A percentile compares a stretch with the other conserved stretches of the same genome.
Evolutionary conservation across 2,888 invertebrate genomes (phyloP).

Genomic region (Drosophila nr. perissopoda): DNA sequence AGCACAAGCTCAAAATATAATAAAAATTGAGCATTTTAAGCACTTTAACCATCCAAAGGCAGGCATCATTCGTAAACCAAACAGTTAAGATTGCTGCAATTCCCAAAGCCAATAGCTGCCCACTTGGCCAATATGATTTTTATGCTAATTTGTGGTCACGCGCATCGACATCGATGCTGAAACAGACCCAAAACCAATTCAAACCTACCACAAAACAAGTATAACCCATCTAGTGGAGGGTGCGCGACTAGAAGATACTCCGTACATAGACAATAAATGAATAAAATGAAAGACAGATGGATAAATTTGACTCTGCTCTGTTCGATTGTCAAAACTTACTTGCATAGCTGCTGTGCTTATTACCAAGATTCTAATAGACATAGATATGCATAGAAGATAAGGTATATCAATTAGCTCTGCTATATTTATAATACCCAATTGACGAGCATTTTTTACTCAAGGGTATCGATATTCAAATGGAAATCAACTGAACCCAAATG

Average conservation of each 20-base stretch:
- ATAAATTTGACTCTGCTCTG: background rate
- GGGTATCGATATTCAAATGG: conserved; percentile 32
- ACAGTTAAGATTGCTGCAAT: conserved; percentile 18
- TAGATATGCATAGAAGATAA: background rate
- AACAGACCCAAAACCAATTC: conserved; percentile 26
- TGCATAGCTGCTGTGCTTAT: background rate
- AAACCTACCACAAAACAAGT: conserved; percentile 21
- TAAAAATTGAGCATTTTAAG: conserved; percentile 29
- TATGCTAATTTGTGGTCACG: conserved; percentile 80
- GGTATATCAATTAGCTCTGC: background rate
- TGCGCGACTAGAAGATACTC: conserved; percentile 7
- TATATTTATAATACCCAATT: background rate
- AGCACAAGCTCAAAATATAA: conserved; percentile 18
- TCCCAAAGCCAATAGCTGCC: conserved; percentile 17
- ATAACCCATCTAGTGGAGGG: background rate
- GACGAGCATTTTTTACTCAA: background rate
- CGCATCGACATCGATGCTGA: conserved; percentile 61
- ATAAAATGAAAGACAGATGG: background rate
- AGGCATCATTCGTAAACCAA: conserved; percentile 3
- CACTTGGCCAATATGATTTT: conserved; percentile 78
- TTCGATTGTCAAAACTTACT: background rate
- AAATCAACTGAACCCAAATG: conserved; percentile 43
- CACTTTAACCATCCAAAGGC: conserved; percentile 15
- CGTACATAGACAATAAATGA: background rate
- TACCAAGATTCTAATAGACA: background rate